Percentiles rank a stretch among this genome's conserved stretches.
Conservation (phyloP, 2,113 vertebrate genomes). For the Scomber colias region DNA sequence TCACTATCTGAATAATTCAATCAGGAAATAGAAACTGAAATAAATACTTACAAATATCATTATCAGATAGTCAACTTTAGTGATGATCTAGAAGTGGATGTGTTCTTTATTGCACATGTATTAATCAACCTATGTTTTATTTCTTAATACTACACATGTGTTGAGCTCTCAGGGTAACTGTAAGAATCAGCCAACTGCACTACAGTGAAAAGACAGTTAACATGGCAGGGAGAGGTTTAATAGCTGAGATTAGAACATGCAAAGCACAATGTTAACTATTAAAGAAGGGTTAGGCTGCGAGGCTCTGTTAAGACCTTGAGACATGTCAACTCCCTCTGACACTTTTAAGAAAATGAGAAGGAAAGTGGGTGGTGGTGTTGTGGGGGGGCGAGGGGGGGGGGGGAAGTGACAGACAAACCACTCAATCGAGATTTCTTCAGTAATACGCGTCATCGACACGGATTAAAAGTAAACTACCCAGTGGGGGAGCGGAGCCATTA, state of each 20-base stretch:
- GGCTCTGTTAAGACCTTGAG: background rate
- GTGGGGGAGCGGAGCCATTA: conserved; percentile 48
- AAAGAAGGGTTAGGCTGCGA: background rate
- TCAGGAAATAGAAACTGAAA: too few species aligned
- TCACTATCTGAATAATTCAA: too few species aligned
- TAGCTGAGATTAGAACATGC: background rate
- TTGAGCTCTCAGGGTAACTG: background rate
- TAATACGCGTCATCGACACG: conserved; percentile 51
- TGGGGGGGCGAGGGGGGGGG: too few species aligned
- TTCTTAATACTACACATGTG: background rate
- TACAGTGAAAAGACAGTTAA: background rate
- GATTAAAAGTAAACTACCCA: conserved; percentile 69
- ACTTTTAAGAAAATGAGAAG: background rate
- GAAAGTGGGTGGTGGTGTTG: background rate
- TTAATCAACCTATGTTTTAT: too few species aligned
- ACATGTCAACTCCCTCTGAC: background rate
- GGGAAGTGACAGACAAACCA: conserved; percentile 13
- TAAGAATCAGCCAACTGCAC: background rate
- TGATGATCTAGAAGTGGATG: too few species aligned
- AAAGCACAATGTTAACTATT: background rate
- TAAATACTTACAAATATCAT: too few species aligned
- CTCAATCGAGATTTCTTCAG: conserved; percentile 13
- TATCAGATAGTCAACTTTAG: too few species aligned
- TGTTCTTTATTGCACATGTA: too few species aligned
- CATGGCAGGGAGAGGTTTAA: background rate